phyloP scores from a whole-genome alignment of 2,888 invertebrate species.

The Onchidella celtica region DNA sequence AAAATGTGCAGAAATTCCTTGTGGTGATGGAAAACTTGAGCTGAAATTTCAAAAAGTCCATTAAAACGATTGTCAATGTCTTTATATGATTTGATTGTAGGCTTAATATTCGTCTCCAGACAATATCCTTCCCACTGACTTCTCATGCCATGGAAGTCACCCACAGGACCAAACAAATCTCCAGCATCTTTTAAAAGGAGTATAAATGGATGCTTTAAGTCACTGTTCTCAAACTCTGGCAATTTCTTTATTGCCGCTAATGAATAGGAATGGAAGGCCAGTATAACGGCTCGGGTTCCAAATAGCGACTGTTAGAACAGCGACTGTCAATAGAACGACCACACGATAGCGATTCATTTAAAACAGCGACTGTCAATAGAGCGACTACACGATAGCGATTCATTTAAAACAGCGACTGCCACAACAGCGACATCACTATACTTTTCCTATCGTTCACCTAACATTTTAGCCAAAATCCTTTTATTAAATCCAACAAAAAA shows the following conservation, averaged over 20 bases:
- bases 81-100: conserved; percentile 10
- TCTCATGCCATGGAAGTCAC: conserved; percentile 19
- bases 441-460: too few relatives aligned
- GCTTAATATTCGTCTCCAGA: not conserved
- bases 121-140: conserved; percentile 28
- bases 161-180: conserved; percentile 19
- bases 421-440: too few relatives aligned
- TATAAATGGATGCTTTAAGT: not conserved
- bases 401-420: too few relatives aligned
- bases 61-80: conserved; percentile 27
- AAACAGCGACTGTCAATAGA: too few relatives aligned
- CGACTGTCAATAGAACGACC: too few relatives aligned
- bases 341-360: too few relatives aligned
- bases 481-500: too few relatives aligned
- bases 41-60: conserved; percentile 25
- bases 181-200: conserved; percentile 4
- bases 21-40: conserved; percentile 23
- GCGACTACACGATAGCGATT: too few relatives aligned
- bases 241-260: not conserved
- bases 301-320: too few relatives aligned
- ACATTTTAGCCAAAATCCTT: too few relatives aligned
- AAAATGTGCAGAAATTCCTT: conserved; percentile 12
- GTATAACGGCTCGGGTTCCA: too few relatives aligned
- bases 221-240: not conserved
- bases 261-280: conserved; percentile 11